Conservation (phyloP, 2,888 invertebrate species). For the Hyposoter dolosus region DNA sequence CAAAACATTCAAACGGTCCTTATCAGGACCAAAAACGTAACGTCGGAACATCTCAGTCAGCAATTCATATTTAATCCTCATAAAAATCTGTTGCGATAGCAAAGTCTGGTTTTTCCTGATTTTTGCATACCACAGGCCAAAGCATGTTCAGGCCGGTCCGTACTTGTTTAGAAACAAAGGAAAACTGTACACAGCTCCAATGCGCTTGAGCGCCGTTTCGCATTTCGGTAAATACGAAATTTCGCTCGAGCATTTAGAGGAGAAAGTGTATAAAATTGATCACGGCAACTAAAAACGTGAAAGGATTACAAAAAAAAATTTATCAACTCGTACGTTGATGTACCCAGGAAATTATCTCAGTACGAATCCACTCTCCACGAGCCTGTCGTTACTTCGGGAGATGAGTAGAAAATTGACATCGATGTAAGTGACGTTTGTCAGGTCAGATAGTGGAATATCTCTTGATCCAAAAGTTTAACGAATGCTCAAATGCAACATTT, state of each 20-base stretch:
- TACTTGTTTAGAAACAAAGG: neutral
- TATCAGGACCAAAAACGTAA: conserved; percentile 66
- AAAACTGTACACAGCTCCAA: neutral
- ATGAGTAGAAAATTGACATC: conserved; percentile 24
- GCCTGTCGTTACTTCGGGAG: conserved; percentile 27
- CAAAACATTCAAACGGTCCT: conserved; percentile 62
- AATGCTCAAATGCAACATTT: neutral
- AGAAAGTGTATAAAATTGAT: neutral
- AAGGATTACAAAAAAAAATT: conserved; percentile 8
- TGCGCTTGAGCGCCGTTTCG: neutral
- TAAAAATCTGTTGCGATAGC: neutral
- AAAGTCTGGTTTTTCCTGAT: no score
- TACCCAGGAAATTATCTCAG: conserved; percentile 6
- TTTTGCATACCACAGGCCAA: no score
- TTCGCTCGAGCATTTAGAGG: neutral
- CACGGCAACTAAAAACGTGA: neutral
- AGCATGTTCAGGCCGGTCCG: neutral
- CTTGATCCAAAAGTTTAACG: neutral
- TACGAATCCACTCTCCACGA: conserved; percentile 15
- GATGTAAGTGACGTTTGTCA: conserved; percentile 44
- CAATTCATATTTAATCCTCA: neutral
- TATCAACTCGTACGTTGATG: neutral
- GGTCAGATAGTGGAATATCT: neutral
- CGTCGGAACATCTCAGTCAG: neutral
- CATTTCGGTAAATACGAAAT: conserved; percentile 13